phyloP scores from a whole-genome alignment of 2,113 vertebrate species.

The Acrocephalus arundinaceus region DNA sequence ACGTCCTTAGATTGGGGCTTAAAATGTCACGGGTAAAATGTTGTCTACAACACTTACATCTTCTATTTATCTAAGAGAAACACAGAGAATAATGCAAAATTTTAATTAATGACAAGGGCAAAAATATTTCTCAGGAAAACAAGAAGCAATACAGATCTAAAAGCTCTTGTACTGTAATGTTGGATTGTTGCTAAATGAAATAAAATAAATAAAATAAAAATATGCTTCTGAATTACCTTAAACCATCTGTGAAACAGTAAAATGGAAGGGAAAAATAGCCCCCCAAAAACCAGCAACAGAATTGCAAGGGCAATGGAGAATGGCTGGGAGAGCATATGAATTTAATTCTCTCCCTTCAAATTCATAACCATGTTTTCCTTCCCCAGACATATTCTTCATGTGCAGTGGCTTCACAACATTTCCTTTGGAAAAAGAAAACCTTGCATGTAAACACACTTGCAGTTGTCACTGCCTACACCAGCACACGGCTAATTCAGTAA shows the following conservation, averaged over 20 bases:
- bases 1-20: not conserved
- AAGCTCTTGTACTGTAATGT: not conserved
- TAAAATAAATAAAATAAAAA: not conserved
- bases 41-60: not conserved
- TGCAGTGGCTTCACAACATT: not conserved
- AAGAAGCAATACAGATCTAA: not conserved
- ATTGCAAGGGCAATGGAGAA: not conserved
- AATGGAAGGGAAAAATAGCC: not conserved
- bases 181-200: not conserved
- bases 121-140: not conserved
- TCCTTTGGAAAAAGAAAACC: not conserved
- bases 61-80: not conserved
- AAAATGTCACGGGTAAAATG: not conserved
- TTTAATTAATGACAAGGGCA: not conserved
- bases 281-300: not conserved
- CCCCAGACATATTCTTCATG: not conserved
- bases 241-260: not conserved
- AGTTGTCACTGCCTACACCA: not conserved
- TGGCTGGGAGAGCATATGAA: not conserved
- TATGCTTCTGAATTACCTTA: not conserved
- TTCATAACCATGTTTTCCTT: not conserved
- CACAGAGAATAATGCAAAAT: not conserved
- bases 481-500: not conserved
- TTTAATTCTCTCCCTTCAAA: not conserved
- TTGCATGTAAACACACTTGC: not conserved